Percentiles rank a stretch among this genome's conserved stretches.
Evolutionary conservation across 2,888 invertebrate genomes (phyloP).

Genomic region (Xanthostigma xanthostigma): DNA sequence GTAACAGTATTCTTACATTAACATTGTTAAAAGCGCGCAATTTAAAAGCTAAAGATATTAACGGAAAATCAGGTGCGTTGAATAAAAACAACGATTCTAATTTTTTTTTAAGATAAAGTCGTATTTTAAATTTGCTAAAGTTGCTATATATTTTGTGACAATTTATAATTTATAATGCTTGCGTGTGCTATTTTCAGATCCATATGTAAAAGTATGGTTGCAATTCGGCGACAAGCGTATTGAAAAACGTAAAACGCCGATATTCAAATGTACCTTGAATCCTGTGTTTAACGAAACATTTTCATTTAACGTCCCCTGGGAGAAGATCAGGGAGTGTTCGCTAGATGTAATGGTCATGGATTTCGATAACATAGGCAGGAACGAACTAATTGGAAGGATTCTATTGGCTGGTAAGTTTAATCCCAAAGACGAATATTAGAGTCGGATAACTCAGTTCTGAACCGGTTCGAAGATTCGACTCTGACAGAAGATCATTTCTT

Average conservation of each 20-base stretch:
- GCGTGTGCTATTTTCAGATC: slow-evolving; percentile 50
- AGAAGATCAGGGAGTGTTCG: slow-evolving; percentile 88
- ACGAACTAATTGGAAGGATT: slow-evolving; percentile 85
- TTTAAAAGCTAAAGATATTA: slow-evolving; percentile 91
- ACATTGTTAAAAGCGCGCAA: slow-evolving; percentile 86
- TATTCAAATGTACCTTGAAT: slow-evolving; percentile 86
- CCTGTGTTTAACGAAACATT: slow-evolving; percentile 94
- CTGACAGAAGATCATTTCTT: not conserved
- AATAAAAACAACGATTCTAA: not conserved
- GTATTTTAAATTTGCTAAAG: no score
- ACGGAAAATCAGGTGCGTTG: slow-evolving; percentile 74
- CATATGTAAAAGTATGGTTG: slow-evolving; percentile 96
- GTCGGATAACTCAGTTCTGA: no score
- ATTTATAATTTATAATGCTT: not conserved
- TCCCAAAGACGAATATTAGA: not conserved
- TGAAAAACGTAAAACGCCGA: slow-evolving; percentile 90
- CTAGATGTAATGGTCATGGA: slow-evolving; percentile 94
- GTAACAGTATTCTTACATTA: slow-evolving; percentile 82
- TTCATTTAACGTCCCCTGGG: slow-evolving; percentile 93
- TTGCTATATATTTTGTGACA: no score
- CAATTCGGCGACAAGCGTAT: slow-evolving; percentile 89
- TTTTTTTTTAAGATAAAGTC: no score
- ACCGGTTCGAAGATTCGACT: not conserved
- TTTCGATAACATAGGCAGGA: slow-evolving; percentile 89
- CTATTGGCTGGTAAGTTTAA: slow-evolving; percentile 63